Evolutionary conservation across 2,888 invertebrate species (phyloP), one percentile per base, ranked within the genome.

Genomic region (Cepaea hortensis): DNA sequence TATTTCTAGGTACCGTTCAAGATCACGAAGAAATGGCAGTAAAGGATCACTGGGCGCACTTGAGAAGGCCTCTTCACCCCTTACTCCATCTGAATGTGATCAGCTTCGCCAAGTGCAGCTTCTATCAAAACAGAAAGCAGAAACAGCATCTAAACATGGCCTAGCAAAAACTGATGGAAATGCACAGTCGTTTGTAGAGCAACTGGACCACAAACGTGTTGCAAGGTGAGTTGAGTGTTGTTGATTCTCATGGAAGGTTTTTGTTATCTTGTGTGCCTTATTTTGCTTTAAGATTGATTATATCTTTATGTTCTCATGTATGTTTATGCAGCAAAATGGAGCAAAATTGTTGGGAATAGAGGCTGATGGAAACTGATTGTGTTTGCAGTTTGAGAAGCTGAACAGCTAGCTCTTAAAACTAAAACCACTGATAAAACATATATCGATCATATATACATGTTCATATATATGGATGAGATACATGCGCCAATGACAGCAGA

Each of bases 31-130:
- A 76, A 81, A 68, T 76, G 76, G 86, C 23, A 76, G 23, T 50
- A 46, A 76, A 48, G 81, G 76, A 55, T 9, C 55, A 11, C 13
- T 82, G 6, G 62, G 81, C 35, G 48, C 50, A 4, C 13, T 35
- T 35, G 86, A 86, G 48, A 86, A 82, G 55, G 76, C 81, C 0
- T 81, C 86, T 15, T 86, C 86, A 23, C 68, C 76, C 5, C 72
- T 85, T n/a, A 68, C 86, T 2, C 81, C 81, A 20, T 81, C 77
- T 1, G 82, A 86, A 65, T 82, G 82, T 82, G 86, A 86, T 68
- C 86, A 86, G 68, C 76, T 86, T 9, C 50, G 70, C n/a, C 86
- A 86, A 48, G 82, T 86, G 35, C 86, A 86, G 65, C 76, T 75
- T 15, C 18, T 86, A 18, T 68, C 86, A n/a, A 81, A 76, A 55